These are phyloP conservation scores for Thecophora atra DNA, from an alignment of 2,888 invertebrate species.

Conservation along the genomic window DNA sequence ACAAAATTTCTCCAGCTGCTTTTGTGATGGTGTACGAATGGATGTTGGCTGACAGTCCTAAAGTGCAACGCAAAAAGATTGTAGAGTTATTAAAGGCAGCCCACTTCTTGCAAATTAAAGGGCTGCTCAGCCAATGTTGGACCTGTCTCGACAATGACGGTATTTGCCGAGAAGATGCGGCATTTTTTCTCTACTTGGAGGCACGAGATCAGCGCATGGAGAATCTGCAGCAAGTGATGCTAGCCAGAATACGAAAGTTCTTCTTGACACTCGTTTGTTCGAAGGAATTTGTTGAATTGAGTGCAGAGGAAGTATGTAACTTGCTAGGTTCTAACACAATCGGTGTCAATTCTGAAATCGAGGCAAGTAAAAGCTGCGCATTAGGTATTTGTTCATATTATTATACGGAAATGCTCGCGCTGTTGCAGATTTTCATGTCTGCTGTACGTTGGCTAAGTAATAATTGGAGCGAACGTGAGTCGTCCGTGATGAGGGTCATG, in stretches of 20 bases:
- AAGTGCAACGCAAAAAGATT: slow-evolving; percentile 75
- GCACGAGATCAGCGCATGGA: slow-evolving; percentile 68
- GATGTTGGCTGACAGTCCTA: slow-evolving; percentile 79
- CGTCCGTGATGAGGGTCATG: slow-evolving; percentile 71
- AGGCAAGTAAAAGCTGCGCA: slow-evolving; percentile 51
- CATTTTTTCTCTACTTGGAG: slow-evolving; percentile 75
- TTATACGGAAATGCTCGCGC: neutral
- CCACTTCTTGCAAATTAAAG: slow-evolving; percentile 76
- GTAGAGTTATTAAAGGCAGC: slow-evolving; percentile 78
- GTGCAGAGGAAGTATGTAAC: slow-evolving; percentile 73
- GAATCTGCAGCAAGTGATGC: slow-evolving; percentile 51
- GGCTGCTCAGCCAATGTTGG: slow-evolving; percentile 81
- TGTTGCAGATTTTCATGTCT: slow-evolving; percentile 76
- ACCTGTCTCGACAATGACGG: slow-evolving; percentile 77
- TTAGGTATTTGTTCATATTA: neutral
- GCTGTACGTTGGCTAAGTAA: slow-evolving; percentile 82
- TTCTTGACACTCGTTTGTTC: slow-evolving; percentile 81
- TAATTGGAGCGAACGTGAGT: slow-evolving; percentile 73
- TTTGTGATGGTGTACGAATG: slow-evolving; percentile 82
- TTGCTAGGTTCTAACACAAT: slow-evolving; percentile 78
- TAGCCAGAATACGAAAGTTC: slow-evolving; percentile 78
- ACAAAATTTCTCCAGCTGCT: slow-evolving; percentile 69
- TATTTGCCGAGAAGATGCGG: slow-evolving; percentile 78
- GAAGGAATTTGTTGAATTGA: slow-evolving; percentile 76
- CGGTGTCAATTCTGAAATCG: slow-evolving; percentile 75